Base-by-base conservation (phyloP, 2,888 invertebrate species). In the Atherix ibis region DNA sequence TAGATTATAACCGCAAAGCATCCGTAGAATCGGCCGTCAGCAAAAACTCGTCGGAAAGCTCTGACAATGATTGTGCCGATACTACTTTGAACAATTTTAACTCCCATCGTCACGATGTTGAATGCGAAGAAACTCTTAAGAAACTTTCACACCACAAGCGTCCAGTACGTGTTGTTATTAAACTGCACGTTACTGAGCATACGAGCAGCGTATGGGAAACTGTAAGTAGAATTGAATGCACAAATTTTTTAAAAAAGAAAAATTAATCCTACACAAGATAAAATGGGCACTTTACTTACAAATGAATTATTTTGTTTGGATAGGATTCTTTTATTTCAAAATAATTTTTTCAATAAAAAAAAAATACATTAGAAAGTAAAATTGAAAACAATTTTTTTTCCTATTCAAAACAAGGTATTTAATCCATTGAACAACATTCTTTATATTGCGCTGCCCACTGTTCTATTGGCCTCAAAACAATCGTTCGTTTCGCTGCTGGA, bases 401-500 rank as follows among this genome's bases (percentile, higher is more conserved):
- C n/a, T n/a, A 4, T 26, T 29, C 27, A 18, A 8, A 40, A 45
- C 14, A 31, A 51, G 50, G 50, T 62, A 37, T 46, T 59, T 29
- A 60, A 61, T 50, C 62, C 61, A 38, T 45, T 38, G 42, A 77
- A 78, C 42, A 74, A 75, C 52, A 71, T 72, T 46, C 73, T 95
- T 47, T 94, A 87, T 63, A 79, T 95, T 49, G 84, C 89, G 45
- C 72, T 94, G 51, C 91, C 92, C 31, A 73, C 76, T 40, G 77
- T 80, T 40, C 73, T 91, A 44, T 73, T 85, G 44, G 84, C 92
- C 48, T 92, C 92, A 47, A 89, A 92, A 65, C 89, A 95, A 64
- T 87, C 88, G 46, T 91, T 95, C 65, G 77, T 95, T 50, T 78
- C 88, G 30, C 71, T 95, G 34, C 67, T 95, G 48, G 95, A 95